Base-by-base conservation (phyloP, 2,888 invertebrate genomes). In the Cryptocephalus moraei region DNA sequence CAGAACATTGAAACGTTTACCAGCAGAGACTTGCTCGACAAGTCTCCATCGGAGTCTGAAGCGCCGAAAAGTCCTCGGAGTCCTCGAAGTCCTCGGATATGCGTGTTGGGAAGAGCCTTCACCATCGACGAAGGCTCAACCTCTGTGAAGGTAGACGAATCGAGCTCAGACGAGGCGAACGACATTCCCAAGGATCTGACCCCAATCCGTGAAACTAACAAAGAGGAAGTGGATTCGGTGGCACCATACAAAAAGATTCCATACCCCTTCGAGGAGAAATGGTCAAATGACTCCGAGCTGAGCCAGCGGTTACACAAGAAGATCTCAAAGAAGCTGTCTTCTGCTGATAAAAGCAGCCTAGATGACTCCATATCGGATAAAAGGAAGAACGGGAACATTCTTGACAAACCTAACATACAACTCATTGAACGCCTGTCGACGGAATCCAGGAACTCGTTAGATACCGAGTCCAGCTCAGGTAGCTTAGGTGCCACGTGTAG, bases 401-500 rank as follows among this genome's bases (percentile, higher is more conserved):
- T 66, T n/a, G 67, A 68, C 38, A 67, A 67, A 56, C 65, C 65
- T 11, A 64, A 63, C 31, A 57, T 70, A 41, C 55, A 63, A 48
- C 63, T 64, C 2, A 57, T 68, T 13, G 71, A 71, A 48, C 64
- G 68, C 45, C 52, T 71, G 13, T 71, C 71, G 2, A 81, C 83
- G 1, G 84, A 85, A 62, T 84, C 84, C 0, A 75, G 81, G 54
- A 84, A 83, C 41, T 84, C 84, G 1, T 75, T 84, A 56, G 84
- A 84, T 71, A 84, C 84, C 1, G 84, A 84, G 67, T 84, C 84
- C 22, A 84, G 84, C 54, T 84, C 84, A 3, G 84, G 85, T 0
- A 84, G 84, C 44, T 69, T 84, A 49, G 85, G 84, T n/a, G 79
- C 80, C 47, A 83, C 82, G 12, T 80, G 79, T 55, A 73, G 83